Conservation (phyloP, 2,888 invertebrate genomes). For the Corbicula japonica region DNA sequence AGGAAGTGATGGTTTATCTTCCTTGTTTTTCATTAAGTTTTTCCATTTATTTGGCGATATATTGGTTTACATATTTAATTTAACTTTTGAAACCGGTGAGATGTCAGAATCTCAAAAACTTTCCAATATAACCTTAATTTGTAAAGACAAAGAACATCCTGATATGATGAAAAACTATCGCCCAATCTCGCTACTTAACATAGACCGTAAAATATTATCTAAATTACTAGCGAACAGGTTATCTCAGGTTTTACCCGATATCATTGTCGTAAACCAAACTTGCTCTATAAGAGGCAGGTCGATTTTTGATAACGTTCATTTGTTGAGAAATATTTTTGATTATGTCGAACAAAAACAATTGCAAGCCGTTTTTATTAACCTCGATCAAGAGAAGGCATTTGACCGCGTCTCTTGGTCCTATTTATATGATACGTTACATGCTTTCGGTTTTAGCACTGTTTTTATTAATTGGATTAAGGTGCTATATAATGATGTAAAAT, state of each 20-base stretch:
- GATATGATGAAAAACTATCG: slow-evolving; percentile 61
- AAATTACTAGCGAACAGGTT: slow-evolving; percentile 62
- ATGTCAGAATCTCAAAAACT: slow-evolving; percentile 46
- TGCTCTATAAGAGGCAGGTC: slow-evolving; percentile 64
- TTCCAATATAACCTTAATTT: slow-evolving; percentile 53
- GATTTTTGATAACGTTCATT: slow-evolving; percentile 67
- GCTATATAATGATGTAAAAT: slow-evolving; percentile 59
- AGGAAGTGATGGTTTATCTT: slow-evolving; percentile 41
- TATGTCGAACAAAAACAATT: slow-evolving; percentile 62
- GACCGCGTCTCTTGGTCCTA: slow-evolving; percentile 66
- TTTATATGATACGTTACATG: slow-evolving; percentile 56
- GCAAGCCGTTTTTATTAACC: slow-evolving; percentile 55
- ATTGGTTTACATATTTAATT: slow-evolving; percentile 16
- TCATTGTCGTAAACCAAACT: slow-evolving; percentile 64
- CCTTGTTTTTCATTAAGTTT: slow-evolving; percentile 38
- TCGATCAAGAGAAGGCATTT: slow-evolving; percentile 74
- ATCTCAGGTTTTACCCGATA: slow-evolving; percentile 41
- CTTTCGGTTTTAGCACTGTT: slow-evolving; percentile 64
- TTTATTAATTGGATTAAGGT: slow-evolving; percentile 67
- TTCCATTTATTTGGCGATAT: slow-evolving; percentile 46
- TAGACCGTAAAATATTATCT: slow-evolving; percentile 69
- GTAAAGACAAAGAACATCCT: slow-evolving; percentile 61
- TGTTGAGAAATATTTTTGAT: slow-evolving; percentile 59
- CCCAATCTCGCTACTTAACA: slow-evolving; percentile 69
- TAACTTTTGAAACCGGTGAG: slow-evolving; percentile 22